A percentile compares a stretch with the other conserved stretches of the same genome.
These are phyloP conservation scores for Gobiocypris rarus DNA, from an alignment of 2,113 vertebrate genomes.

Conservation along the genomic window DNA sequence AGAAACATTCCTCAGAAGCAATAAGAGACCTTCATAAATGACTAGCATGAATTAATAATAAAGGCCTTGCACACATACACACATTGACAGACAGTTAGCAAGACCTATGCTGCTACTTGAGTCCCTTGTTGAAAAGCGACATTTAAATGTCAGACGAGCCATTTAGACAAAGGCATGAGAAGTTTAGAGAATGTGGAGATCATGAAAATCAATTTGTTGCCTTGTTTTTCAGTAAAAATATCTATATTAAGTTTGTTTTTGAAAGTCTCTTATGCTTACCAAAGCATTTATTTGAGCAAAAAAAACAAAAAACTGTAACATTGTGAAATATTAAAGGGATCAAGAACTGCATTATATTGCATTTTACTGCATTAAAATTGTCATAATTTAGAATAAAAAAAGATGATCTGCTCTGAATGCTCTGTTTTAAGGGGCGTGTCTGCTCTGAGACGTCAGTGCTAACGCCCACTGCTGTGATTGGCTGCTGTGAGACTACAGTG, in stretches of 20 bases:
- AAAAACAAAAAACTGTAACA: too few species aligned
- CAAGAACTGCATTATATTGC: too few species aligned
- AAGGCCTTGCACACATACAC: constrained; percentile 12
- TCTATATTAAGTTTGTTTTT: not conserved
- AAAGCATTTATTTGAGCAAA: too few species aligned
- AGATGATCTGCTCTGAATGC: too few species aligned
- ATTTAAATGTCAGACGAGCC: constrained; percentile 41
- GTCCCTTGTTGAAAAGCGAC: constrained; percentile 36
- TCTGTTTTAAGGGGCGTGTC: too few species aligned
- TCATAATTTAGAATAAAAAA: too few species aligned
- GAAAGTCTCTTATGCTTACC: too few species aligned
- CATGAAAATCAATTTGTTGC: not conserved
- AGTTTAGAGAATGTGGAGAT: not conserved
- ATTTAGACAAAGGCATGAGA: constrained; percentile 41
- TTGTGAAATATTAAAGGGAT: too few species aligned
- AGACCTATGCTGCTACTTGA: not conserved
- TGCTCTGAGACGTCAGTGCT: too few species aligned
- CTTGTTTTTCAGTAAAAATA: not conserved
- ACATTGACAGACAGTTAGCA: not conserved
- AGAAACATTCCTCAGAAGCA: constrained; percentile 47
- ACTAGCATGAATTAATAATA: constrained; percentile 32
- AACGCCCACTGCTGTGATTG: too few species aligned
- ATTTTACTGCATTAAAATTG: too few species aligned
- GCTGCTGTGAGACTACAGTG: too few species aligned
- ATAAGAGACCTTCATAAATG: constrained; percentile 45